These are phyloP conservation scores for Trichonephila clavipes DNA, from an alignment of 1,140 invertebrate species.

Conservation along the genomic window DNA sequence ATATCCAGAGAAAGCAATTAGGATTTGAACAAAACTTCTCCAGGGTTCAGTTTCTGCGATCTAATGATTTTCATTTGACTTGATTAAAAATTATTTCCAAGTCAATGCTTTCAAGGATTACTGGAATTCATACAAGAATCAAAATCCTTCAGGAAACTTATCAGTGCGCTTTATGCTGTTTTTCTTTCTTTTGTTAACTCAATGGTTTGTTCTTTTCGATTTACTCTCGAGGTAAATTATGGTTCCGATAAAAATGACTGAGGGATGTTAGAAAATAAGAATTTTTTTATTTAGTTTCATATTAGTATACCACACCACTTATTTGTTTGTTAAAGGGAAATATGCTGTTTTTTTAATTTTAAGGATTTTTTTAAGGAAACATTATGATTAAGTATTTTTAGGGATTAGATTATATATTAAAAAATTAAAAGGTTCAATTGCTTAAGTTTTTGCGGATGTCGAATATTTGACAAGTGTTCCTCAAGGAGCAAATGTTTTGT, in stretches of 20 bases:
- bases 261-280: neutral
- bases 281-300: too few species aligned
- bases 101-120: neutral
- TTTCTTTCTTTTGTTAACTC: neutral
- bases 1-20: slow-evolving; percentile 48
- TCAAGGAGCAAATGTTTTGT: too few species aligned
- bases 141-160: neutral
- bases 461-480: too few species aligned
- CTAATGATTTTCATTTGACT: slow-evolving; percentile 68
- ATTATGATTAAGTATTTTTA: too few species aligned
- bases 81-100: slow-evolving; percentile 64
- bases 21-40: slow-evolving; percentile 30
- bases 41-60: slow-evolving; percentile 54
- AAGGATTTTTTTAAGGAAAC: too few species aligned
- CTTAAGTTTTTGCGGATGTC: too few species aligned
- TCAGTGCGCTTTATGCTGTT: too few species aligned
- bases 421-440: too few species aligned
- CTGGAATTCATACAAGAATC: neutral
- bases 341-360: too few species aligned
- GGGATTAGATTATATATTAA: too few species aligned
- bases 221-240: neutral
- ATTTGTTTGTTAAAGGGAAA: too few species aligned
- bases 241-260: neutral
- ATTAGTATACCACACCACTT: too few species aligned
- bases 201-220: neutral